phyloP scores from a whole-genome alignment of 2,113 vertebrate species.

The Strigops habroptila region DNA sequence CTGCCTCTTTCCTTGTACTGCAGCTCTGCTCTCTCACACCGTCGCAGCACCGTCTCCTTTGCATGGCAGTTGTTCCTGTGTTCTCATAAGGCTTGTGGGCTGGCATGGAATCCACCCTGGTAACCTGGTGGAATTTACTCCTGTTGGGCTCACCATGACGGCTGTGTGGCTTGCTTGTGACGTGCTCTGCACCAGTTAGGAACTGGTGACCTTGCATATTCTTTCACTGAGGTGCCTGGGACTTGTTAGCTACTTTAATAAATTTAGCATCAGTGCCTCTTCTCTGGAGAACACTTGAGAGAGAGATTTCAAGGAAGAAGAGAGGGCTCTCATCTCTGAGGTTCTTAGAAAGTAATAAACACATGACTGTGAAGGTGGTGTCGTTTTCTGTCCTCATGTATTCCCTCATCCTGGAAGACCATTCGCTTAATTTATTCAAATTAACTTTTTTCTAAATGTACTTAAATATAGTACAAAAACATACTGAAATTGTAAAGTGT shows the following conservation, averaged over 20 bases:
- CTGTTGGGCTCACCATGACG: accelerated
- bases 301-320: not conserved
- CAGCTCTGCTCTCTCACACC: not conserved
- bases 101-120: not conserved
- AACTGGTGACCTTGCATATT: not conserved
- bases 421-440: not conserved
- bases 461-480: not conserved
- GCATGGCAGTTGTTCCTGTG: not conserved
- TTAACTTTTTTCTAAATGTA: not conserved
- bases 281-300: not conserved
- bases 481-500: not conserved
- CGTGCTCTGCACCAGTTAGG: accelerated
- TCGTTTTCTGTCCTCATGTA: not conserved
- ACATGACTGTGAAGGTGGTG: not conserved
- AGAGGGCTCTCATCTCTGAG: not conserved
- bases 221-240: not conserved
- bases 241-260: not conserved
- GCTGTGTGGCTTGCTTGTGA: accelerated
- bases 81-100: not conserved
- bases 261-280: not conserved
- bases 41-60: not conserved
- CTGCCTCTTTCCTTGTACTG: accelerated
- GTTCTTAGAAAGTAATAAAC: not conserved
- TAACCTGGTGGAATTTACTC: not conserved
- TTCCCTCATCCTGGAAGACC: not conserved